phyloP scores from a whole-genome alignment of 1,140 invertebrate genomes.

The Heliconius melpomene region DNA sequence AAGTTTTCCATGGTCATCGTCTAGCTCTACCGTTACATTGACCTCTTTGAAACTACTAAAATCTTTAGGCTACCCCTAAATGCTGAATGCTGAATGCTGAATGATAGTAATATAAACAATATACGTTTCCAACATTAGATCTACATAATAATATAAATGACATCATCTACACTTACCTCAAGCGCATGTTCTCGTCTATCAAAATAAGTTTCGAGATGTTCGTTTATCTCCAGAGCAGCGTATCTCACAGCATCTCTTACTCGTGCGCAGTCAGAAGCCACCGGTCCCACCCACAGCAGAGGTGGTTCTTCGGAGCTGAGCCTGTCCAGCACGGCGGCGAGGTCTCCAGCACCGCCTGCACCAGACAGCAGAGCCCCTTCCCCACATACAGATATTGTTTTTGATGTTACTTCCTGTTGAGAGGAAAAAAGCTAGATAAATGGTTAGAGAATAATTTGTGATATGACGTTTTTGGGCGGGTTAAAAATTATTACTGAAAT shows the following conservation, averaged over 20 bases:
- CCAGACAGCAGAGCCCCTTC: slow-evolving; percentile 50
- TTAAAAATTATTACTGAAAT: too few species aligned
- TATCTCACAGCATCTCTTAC: slow-evolving; percentile 91
- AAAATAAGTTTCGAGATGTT: slow-evolving; percentile 96
- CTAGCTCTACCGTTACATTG: too few species aligned
- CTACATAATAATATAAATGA: too few species aligned
- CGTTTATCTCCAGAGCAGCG: slow-evolving; percentile 95
- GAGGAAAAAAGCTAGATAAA: not conserved
- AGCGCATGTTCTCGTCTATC: slow-evolving; percentile 94
- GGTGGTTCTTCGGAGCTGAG: slow-evolving; percentile 84
- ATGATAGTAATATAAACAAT: too few species aligned
- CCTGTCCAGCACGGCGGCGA: slow-evolving; percentile 63
- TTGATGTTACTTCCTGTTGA: slow-evolving; percentile 70
- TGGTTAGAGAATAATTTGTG: too few species aligned
- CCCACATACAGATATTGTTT: slow-evolving; percentile 71
- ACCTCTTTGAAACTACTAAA: too few species aligned
- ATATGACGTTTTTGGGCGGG: too few species aligned
- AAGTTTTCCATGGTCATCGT: too few species aligned
- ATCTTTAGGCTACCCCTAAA: too few species aligned
- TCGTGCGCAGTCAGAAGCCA: slow-evolving; percentile 83
- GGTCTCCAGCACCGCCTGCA: slow-evolving; percentile 52
- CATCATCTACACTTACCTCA: slow-evolving; percentile 83
- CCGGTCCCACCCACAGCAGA: slow-evolving; percentile 87
- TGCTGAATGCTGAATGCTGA: too few species aligned
- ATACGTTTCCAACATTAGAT: too few species aligned